A percentile compares a stretch with the other conserved stretches of the same genome.
Conservation (phyloP, 30 jellyfish, hydroid and myxozoan genomes). For the Cassiopea andromeda region DNA sequence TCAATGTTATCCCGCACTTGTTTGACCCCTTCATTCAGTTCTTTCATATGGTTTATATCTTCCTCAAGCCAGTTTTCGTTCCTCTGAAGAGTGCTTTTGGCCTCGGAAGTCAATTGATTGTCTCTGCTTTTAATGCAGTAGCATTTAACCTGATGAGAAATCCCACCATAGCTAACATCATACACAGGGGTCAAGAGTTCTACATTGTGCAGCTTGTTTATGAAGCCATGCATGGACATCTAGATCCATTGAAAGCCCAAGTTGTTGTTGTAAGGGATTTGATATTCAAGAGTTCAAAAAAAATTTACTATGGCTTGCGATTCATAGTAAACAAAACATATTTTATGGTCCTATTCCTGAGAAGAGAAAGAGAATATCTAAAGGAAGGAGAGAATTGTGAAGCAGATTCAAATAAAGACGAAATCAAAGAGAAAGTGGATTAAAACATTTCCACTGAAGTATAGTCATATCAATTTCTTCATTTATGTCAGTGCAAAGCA, state of each 20-base stretch:
- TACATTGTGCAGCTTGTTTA: conserved; percentile 64
- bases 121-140: conserved; percentile 9
- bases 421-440: not conserved
- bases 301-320: conserved; percentile 71
- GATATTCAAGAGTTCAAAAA: conserved; percentile 71
- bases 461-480: not conserved
- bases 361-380: conserved; percentile 88
- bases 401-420: not conserved
- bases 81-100: conserved; percentile 63
- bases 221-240: conserved; percentile 85
- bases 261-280: conserved; percentile 80
- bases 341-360: conserved; percentile 76
- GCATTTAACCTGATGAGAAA: conserved; percentile 19
- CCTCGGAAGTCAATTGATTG: conserved; percentile 8
- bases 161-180: conserved; percentile 45
- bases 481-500: not conserved
- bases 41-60: conserved; percentile 60
- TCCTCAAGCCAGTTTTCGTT: conserved; percentile 70
- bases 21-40: conserved; percentile 79
- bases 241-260: conserved; percentile 96
- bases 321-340: conserved; percentile 72
- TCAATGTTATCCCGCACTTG: conserved; percentile 67
- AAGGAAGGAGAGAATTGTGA: conserved; percentile 58
- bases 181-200: conserved; percentile 56
- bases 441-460: not conserved